phyloP scores from a whole-genome alignment of 2,888 invertebrate species.

The Drosophila diplacantha region DNA sequence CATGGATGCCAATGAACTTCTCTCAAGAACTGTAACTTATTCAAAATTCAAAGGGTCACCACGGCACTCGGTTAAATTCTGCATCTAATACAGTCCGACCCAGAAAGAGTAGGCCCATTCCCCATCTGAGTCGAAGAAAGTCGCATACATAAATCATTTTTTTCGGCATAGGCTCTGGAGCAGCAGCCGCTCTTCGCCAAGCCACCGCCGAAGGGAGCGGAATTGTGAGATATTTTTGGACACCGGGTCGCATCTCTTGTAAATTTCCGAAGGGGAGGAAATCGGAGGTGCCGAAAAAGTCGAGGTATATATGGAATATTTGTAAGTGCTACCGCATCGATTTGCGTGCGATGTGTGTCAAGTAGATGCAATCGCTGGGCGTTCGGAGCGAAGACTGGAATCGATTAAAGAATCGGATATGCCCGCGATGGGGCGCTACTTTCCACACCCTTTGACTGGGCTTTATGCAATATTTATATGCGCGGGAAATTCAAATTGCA shows the following conservation, averaged over 20 bases:
- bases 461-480: slow-evolving; percentile 48
- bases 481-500: slow-evolving; percentile 62
- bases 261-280: slow-evolving; percentile 15
- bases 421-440: slow-evolving; percentile 43
- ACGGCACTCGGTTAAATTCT: slow-evolving; percentile 8
- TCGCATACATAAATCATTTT: slow-evolving; percentile 67
- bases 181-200: slow-evolving; percentile 20
- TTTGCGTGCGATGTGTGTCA: slow-evolving; percentile 73
- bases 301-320: slow-evolving; percentile 17
- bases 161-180: slow-evolving; percentile 52
- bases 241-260: slow-evolving; percentile 56
- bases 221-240: slow-evolving; percentile 57
- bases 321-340: slow-evolving; percentile 71
- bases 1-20: slow-evolving; percentile 19
- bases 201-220: slow-evolving; percentile 9
- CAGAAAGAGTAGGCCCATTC: slow-evolving; percentile 27
- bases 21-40: slow-evolving; percentile 1
- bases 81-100: slow-evolving; percentile 24
- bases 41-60: slow-evolving; percentile 20
- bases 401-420: slow-evolving; percentile 68
- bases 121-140: slow-evolving; percentile 51
- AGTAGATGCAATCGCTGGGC: slow-evolving; percentile 67
- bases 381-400: slow-evolving; percentile 45
- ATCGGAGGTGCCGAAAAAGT: slow-evolving; percentile 10
- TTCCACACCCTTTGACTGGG: slow-evolving; percentile 46